Evolutionary conservation across 53 echinoderm and acorn worm genomes (phyloP).

Genomic region (Actinopyga echinites): DNA sequence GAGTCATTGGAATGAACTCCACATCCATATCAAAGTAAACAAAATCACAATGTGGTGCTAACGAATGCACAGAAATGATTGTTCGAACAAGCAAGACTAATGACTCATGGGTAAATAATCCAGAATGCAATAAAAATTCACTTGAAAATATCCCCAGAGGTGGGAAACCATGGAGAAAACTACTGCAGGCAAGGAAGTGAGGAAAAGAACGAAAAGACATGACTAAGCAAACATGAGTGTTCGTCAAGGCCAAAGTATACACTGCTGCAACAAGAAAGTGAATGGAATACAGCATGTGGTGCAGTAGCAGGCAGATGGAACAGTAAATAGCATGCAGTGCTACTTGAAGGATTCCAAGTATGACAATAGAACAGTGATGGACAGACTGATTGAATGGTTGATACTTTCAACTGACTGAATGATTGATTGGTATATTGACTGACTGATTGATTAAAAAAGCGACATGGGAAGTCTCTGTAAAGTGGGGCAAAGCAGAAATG

Average conservation of each 20-base stretch:
- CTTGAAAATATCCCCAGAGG: background rate
- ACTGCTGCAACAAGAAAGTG: background rate
- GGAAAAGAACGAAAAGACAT: background rate
- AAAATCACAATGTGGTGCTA: background rate
- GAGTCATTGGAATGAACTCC: too few relatives aligned
- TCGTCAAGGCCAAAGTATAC: background rate
- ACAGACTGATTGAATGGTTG: too few relatives aligned
- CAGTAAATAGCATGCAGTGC: too few relatives aligned
- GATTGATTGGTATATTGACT: background rate
- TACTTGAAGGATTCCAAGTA: too few relatives aligned
- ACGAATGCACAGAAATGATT: background rate
- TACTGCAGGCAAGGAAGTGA: background rate
- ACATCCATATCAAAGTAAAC: too few relatives aligned
- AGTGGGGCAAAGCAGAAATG: too few relatives aligned
- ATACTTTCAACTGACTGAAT: background rate
- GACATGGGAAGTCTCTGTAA: too few relatives aligned
- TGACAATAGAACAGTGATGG: too few relatives aligned
- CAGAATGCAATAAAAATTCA: background rate
- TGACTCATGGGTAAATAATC: background rate
- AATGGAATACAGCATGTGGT: too few relatives aligned
- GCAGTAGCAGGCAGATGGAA: too few relatives aligned
- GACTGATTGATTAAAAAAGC: background rate
- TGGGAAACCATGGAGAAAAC: background rate
- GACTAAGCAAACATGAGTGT: background rate
- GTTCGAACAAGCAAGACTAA: background rate